These are phyloP conservation scores for Cynopterus brachyotis DNA, from an alignment of 2,113 vertebrate genomes.

Conservation along the genomic window DNA sequence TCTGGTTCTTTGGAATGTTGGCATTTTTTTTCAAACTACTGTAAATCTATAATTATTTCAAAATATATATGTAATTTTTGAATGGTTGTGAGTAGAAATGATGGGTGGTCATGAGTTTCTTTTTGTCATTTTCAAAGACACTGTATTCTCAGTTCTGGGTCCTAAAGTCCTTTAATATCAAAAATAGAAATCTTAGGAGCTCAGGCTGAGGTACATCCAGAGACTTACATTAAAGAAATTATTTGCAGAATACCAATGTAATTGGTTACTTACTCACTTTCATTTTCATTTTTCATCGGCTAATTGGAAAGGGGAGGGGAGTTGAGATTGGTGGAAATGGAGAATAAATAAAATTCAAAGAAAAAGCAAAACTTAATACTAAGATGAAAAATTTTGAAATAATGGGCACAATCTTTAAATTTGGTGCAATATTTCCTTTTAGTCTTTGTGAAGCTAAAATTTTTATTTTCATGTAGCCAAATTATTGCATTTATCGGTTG, in stretches of 20 bases:
- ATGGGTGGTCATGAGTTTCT: not conserved
- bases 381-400: not conserved
- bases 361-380: not conserved
- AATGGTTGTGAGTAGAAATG: not conserved
- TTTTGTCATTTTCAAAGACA: not conserved
- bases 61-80: not conserved
- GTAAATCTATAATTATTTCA: not conserved
- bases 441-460: not conserved
- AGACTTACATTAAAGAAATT: not conserved
- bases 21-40: not conserved
- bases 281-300: not conserved
- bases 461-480: not conserved
- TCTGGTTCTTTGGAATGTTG: not conserved
- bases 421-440: not conserved
- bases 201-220: not conserved
- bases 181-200: not conserved
- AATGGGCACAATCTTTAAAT: not conserved
- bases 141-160: not conserved
- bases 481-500: not conserved
- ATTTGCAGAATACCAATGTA: not conserved
- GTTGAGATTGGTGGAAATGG: not conserved
- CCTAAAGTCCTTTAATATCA: not conserved
- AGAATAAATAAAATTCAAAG: not conserved
- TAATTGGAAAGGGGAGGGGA: not conserved
- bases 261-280: not conserved